Evolutionary conservation across 2,888 invertebrate species (phyloP).

Genomic region (Tachystola acroxantha): DNA sequence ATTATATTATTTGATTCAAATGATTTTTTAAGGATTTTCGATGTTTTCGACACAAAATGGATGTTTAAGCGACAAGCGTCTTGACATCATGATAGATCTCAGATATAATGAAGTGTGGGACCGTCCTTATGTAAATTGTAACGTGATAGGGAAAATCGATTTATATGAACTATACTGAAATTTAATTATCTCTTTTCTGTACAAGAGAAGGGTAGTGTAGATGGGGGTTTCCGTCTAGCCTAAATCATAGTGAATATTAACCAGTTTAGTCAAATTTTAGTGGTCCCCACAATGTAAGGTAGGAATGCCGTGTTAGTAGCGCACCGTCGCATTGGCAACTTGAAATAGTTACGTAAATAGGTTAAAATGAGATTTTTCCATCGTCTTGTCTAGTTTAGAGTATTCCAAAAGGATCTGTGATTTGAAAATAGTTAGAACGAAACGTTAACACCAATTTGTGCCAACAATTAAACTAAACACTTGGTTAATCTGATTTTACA

Average conservation of each 20-base stretch:
- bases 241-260: conserved; percentile 64
- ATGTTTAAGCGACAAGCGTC: no score
- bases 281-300: conserved; percentile 52
- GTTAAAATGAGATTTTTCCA: conserved; percentile 10
- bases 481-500: conserved; percentile 15
- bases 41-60: no score
- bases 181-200: conserved; percentile 30
- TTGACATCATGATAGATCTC: conserved; percentile 62
- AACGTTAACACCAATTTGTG: conserved; percentile 54
- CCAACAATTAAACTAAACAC: conserved; percentile 42
- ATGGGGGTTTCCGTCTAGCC: conserved; percentile 51
- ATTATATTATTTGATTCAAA: no score
- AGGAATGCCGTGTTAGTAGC: conserved; percentile 40
- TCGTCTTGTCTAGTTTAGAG: conserved; percentile 31
- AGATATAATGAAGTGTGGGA: conserved; percentile 68
- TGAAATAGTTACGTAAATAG: conserved; percentile 18
- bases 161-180: conserved; percentile 28
- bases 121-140: conserved; percentile 71
- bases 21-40: no score
- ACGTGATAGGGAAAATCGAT: conserved; percentile 59
- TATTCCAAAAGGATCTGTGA: conserved; percentile 34
- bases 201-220: conserved; percentile 35
- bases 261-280: conserved; percentile 58
- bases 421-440: conserved; percentile 38
- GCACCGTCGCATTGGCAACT: conserved; percentile 59